phyloP scores from a whole-genome alignment of 2,113 vertebrate species.

The Sylvilagus bachmani region DNA sequence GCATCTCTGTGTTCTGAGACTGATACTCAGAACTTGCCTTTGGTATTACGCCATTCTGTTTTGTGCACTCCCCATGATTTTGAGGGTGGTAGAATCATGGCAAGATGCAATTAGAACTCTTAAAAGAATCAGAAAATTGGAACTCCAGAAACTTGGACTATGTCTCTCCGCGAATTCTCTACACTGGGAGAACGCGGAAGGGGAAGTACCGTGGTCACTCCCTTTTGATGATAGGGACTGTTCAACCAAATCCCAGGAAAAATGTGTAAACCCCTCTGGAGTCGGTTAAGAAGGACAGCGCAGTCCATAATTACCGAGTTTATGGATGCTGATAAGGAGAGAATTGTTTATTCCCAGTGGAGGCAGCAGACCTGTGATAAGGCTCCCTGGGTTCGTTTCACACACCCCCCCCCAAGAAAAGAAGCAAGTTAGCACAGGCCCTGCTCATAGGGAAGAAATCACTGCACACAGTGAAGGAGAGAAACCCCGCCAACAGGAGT shows the following conservation, averaged over 20 bases:
- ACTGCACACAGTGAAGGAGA: background rate
- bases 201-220: background rate
- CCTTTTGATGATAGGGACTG: background rate
- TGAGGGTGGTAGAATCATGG: background rate
- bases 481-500: background rate
- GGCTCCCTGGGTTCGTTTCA: background rate
- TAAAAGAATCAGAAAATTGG: slow-evolving; percentile 49
- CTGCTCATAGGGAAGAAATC: slow-evolving; percentile 22
- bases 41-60: background rate
- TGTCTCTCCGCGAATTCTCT: background rate
- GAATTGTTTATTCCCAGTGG: background rate
- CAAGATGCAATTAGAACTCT: background rate
- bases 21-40: background rate
- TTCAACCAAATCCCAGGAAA: background rate
- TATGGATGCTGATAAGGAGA: background rate
- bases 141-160: background rate
- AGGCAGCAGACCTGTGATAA: background rate
- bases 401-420: background rate
- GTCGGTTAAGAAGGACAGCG: background rate
- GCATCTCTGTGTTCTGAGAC: background rate
- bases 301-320: background rate
- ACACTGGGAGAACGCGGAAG: background rate
- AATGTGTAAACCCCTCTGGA: slow-evolving; percentile 3
- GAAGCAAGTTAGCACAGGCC: background rate
- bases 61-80: background rate